Conservation (phyloP, 2,797 vertebrate species). For the Leptatherina wallacei region DNA sequence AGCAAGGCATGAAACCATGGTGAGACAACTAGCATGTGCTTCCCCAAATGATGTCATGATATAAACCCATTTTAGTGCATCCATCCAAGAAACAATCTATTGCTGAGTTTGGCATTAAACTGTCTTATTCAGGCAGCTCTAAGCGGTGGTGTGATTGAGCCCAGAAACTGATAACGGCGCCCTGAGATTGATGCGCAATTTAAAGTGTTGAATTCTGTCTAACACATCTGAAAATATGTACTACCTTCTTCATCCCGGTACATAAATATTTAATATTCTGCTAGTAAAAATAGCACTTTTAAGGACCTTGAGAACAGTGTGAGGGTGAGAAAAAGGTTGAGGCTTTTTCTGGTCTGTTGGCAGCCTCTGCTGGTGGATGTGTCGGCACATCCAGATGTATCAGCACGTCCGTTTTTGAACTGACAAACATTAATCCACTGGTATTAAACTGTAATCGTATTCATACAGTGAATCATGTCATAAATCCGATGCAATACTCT, state of each 20-base stretch:
- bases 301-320: not conserved
- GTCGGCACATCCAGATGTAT: conserved; percentile 25
- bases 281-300: conserved; percentile 31
- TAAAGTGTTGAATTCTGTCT: conserved; percentile 37
- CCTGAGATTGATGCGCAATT: not conserved
- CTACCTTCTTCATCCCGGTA: conserved; percentile 27
- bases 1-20: not conserved
- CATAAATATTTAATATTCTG: conserved; percentile 52
- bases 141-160: not conserved
- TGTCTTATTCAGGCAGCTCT: not conserved
- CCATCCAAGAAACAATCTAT: not conserved
- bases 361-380: conserved; percentile 67
- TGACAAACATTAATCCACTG: not conserved
- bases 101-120: not conserved
- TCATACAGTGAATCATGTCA: not conserved
- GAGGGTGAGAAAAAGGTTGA: conserved; percentile 14
- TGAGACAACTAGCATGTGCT: not conserved
- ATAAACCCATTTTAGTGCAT: not conserved
- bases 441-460: not conserved
- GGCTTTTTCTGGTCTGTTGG: conserved; percentile 49
- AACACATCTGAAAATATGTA: conserved; percentile 33
- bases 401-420: not conserved
- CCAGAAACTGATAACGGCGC: not conserved
- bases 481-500: not conserved
- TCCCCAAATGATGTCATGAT: not conserved